Evolutionary conservation across 1,140 invertebrate species (phyloP), one percentile per base, ranked within the genome.

Genomic region (Apis laboriosa): DNA sequence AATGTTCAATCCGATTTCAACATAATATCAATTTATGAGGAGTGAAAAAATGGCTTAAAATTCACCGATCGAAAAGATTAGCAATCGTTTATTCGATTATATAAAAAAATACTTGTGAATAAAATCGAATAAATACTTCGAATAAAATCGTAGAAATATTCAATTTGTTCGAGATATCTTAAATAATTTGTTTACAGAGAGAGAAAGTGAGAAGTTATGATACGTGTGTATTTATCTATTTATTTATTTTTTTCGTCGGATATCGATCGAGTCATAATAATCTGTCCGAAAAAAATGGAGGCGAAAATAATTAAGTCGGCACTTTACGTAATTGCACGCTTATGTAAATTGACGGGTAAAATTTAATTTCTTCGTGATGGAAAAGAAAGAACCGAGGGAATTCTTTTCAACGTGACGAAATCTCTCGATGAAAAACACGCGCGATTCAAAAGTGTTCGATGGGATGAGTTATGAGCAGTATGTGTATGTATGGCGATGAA

Each of bases 301-400:
- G 4, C 15, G 34, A 43, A 72, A 70, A 72, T 79, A 72, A 72
- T 79, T 79, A 60, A 72, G 56, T 49, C 12, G 24, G n/a, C 55
- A 71, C 53, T 79, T 71, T 79, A 11, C 68, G 63, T 79, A 79
- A 71, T 72, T 79, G 56, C 56, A 11, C 12, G 58, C 17, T 8
- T 43, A 28, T 43, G 34, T 43, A 43, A 15, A 43, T 17, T 28
- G 5, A 17, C 34, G 24, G 15, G 71, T 13, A n/a, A 55, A 70
- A 28, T 73, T 43, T 11, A 55, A 55, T 73, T 73, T 56, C 53
- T 19, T 9, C 8, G 43, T 1, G 34, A 43, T 5, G 11, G 28
- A 19, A 11, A 9, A 17, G 34, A n/a, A 21, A 15, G 21, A 15
- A 63, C 24, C 21, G 13, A 11, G 12, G 9, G 53, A 70, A 51